A percentile compares a stretch with the other conserved stretches of the same genome.
Conservation (phyloP, 2,797 vertebrate species). For the Paratrypauchen microcephalus region DNA sequence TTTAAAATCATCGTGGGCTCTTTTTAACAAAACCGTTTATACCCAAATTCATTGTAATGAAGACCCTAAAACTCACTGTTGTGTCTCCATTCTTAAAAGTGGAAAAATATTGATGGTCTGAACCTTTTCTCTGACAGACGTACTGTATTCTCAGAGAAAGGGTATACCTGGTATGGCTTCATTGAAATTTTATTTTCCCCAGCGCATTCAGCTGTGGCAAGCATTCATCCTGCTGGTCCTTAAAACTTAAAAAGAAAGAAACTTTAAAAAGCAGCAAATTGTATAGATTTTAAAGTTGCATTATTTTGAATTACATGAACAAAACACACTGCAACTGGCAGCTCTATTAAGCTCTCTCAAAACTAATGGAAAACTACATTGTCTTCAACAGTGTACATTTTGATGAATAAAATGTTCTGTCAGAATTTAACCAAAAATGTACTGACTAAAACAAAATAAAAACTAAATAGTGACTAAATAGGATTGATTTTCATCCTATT, state of each 20-base stretch:
- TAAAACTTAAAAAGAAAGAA: no score
- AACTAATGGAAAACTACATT: neutral
- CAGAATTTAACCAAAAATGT: neutral
- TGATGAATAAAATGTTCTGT: neutral
- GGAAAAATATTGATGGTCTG: no score
- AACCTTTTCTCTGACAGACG: neutral
- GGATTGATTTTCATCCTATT: no score
- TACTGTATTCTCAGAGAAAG: neutral
- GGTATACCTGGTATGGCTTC: neutral
- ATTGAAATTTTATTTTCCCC: neutral
- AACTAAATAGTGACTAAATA: no score
- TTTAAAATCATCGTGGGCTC: no score
- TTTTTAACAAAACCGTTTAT: no score
- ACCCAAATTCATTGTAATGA: no score
- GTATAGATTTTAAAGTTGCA: neutral
- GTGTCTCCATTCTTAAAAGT: no score
- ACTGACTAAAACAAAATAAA: no score
- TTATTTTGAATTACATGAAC: neutral
- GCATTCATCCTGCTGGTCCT: neutral
- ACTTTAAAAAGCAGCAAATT: neutral
- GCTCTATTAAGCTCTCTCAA: neutral
- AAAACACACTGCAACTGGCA: neutral
- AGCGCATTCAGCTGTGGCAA: neutral
- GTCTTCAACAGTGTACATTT: neutral
- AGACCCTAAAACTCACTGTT: no score